Evolutionary conservation across 2,797 vertebrate genomes (phyloP), one percentile per base, ranked within the genome.

Genomic region (Pelobates cultripes): DNA sequence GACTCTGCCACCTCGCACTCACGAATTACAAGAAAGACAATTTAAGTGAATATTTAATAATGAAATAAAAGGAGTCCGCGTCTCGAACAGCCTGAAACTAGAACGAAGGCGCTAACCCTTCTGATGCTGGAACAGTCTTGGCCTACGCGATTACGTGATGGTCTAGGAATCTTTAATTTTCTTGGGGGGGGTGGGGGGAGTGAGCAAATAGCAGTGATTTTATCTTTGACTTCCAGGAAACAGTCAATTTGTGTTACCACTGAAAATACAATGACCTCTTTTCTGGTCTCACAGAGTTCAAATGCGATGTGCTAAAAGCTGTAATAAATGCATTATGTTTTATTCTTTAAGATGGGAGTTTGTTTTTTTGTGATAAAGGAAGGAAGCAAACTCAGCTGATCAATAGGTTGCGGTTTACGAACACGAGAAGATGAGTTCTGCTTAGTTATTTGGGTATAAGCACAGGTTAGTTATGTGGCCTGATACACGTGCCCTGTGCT

Each of bases 1-100:
- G 82, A 71, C 77, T 79, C 82, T 79, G 82, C 82, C 82, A 84
- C 82, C 82, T 84, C 82, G 67, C 77, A 84, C 82, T 84, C 82
- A 84, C 82, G 82, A 84, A 84, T 84, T 84, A 84, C 82, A 84
- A 84, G 82, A 84, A 84, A 84, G 82, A 84, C 82, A 84, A 84
- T 84, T 84, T 84, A 84, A 84, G 82, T 84, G 82, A 84, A 84
- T 84, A 79, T 79, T 84, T 84, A 84, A 84, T 84, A 84, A 84
- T 79, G 82, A 84, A 84, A 84, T 84, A 78, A 84, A 84, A 84
- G 82, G 57, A 79, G 76, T 71, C 77, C 74, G 79, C 71, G 73
- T 72, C 73, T 79, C 75, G 77, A 79, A 75, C 77, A 79, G 82
- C 14, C 72, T 17, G 72, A 66, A 84, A 84, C 64, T 79, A 45